Evolutionary conservation across 2,888 invertebrate genomes (phyloP), one percentile per base, ranked within the genome.

Genomic region (Prenolepis imparis): DNA sequence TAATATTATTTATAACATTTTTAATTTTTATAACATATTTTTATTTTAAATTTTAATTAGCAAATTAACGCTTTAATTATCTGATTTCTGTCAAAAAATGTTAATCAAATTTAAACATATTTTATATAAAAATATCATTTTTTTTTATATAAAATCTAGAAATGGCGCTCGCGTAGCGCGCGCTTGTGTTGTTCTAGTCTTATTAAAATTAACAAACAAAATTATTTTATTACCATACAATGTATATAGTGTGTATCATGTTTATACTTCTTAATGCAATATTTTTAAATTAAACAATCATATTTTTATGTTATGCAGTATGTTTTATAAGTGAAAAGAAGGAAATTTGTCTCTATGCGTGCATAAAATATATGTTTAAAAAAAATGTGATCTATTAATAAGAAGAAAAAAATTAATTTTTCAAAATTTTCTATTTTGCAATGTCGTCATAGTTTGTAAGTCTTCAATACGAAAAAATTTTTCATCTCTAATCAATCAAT

Each of bases 371-470:
- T 36, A 9, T 2, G 1, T 64, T 21, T 21, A n/a, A n/a, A n/a
- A 21, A 39, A 66, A 41, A 15, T 66, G 6, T 66, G 24, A 1
- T 18, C 9, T 66, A 44, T 4, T 24, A 18, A 36, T 1, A 21
- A 21, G 3, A 48, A 15, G 15, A n/a, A 28, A 48, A 21, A 63
- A 63, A 32, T 64, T 41, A 41, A 11, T 67, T 48, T 67, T 1
- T n/a, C 48, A 28, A n/a, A 67, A 48, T 48, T 67, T 48, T 67
- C n/a, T 48, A 67, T 9, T 48, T n/a, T 0, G 11, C 28, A 67
- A 67, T 48, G 48, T 55, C 3, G 8, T 41, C 2, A 24, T 21
- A 11, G n/a, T 48, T 28, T 6, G 12, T 18, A 0, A n/a, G n/a
- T n/a, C 15, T 64, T 36, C 8, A 24, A n/a, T n/a, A 44, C 18